A percentile compares a stretch with the other conserved stretches of the same genome.
phyloP scores from a whole-genome alignment of 2,797 vertebrate species.

The Eulemur albifrons region DNA sequence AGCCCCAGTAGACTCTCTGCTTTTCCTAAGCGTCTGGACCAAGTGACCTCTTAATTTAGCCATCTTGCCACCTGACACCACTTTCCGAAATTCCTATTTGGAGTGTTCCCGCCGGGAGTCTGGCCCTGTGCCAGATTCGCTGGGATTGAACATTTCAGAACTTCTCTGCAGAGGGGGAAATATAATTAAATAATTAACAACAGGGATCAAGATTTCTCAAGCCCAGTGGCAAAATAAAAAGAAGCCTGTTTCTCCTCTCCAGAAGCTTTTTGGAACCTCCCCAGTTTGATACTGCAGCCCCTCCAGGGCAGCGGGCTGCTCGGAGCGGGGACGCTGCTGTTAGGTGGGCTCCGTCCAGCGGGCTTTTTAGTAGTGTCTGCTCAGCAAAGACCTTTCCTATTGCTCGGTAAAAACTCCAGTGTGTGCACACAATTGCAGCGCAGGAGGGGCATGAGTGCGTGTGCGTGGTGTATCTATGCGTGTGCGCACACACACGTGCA shows the following conservation, averaged over 20 bases:
- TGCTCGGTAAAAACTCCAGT: background rate
- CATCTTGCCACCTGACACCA: conserved; percentile 37
- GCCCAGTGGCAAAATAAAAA: conserved; percentile 32
- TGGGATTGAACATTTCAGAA: conserved; percentile 36
- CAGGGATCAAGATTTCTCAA: background rate
- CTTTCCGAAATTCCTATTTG: conserved; percentile 56
- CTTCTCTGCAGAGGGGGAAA: background rate
- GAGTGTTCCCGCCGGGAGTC: background rate
- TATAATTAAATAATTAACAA: conserved; percentile 57
- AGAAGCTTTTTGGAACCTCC: conserved; percentile 49
- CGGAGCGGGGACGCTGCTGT: conserved; percentile 23
- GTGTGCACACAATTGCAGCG: background rate
- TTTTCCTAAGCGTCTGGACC: conserved; percentile 47
- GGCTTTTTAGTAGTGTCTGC: background rate
- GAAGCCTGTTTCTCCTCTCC: conserved; percentile 40
- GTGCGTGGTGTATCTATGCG: fast-evolving
- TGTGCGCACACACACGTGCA: background rate
- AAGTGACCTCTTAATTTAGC: conserved; percentile 51
- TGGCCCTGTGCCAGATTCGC: background rate
- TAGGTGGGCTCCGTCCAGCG: background rate
- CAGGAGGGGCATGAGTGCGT: background rate
- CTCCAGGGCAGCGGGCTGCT: background rate
- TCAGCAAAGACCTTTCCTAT: background rate
- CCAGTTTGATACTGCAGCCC: background rate
- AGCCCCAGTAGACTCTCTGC: background rate